Conservation (phyloP, 2,113 vertebrate genomes). For the Lagopus leucura region DNA sequence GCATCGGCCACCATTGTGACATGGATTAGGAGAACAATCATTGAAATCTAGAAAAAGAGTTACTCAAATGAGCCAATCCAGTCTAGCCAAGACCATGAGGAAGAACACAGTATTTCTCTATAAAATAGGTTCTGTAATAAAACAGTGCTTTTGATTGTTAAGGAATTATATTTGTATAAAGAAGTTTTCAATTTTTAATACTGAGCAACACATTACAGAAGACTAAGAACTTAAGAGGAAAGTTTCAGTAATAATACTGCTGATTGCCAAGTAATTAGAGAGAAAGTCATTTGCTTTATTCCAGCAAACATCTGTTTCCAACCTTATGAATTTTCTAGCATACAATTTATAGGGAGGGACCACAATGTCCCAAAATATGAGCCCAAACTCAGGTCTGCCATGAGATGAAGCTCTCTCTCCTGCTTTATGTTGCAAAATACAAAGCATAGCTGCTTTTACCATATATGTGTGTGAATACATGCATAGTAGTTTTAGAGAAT, state of each 20-base stretch:
- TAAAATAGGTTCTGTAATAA: background rate
- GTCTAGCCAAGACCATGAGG: background rate
- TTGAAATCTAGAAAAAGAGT: slow-evolving; percentile 84
- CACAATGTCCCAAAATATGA: background rate
- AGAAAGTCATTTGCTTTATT: background rate
- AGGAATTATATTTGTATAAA: background rate
- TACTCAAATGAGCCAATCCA: slow-evolving; percentile 3
- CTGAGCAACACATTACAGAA: background rate
- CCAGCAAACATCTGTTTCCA: background rate
- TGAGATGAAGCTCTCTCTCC: background rate
- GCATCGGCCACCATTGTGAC: slow-evolving; percentile 90
- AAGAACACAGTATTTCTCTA: background rate
- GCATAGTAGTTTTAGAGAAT: background rate
- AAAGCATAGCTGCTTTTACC: background rate
- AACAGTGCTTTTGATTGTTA: background rate
- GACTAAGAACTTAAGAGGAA: background rate
- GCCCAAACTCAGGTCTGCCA: background rate
- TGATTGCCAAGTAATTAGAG: background rate
- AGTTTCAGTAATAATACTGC: background rate
- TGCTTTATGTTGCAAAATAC: background rate
- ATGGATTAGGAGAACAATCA: slow-evolving; percentile 89
- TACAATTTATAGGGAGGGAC: background rate
- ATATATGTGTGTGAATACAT: background rate
- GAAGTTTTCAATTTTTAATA: background rate
- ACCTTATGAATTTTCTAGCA: background rate